Base-by-base conservation (phyloP, 2,888 invertebrate species). In the Lochmaea capreae region DNA sequence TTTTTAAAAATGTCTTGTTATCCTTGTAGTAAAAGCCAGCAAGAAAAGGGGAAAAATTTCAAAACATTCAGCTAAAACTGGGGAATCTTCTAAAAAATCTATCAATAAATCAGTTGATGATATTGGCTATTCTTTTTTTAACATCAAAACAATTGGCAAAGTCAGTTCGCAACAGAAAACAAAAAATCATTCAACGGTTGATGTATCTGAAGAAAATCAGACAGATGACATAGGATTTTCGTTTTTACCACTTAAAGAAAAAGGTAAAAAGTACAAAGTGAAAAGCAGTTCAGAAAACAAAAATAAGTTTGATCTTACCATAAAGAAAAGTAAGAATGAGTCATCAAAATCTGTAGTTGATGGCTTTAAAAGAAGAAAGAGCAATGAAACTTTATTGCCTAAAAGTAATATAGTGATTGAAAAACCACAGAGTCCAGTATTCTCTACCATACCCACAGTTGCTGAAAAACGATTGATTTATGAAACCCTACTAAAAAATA, bases 161-260 rank as follows among this genome's bases (percentile, higher is more conserved):
- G 33, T 59, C 16, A 71, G 68, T n/a, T 42, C 59, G 14, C 42
- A 52, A 39, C 42, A n/a, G 65, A 75, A 67, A 39, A 65, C 16
- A n/a, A 73, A 54, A 66, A 73, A 71, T 12, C 12, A 58, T 65
- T 58, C 54, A 11, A 73, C 71, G 42, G 74, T 73, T 65, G 42
- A 65, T 61, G 42, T 57, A 49, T 76, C 71, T 43, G 72, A 75
- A 66, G 68, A 74, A 46, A 33, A 67, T 63, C 42, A 10, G 5
- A 11, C 58, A 63, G 66, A 76, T 52, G 76, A 77, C 49, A 14
- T 77, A 61, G 81, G 79, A 4, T 81, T 78, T 70, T 79, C 82
- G 14, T 82, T 82, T 75, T 71, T 81, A 12, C 80, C 81, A 33
- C 79, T 80, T 4, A 80, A 80, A 77, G 81, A 81, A 73, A 80